Base-by-base conservation (phyloP, 2,888 invertebrate species). In the Malthinus flaveolus region DNA sequence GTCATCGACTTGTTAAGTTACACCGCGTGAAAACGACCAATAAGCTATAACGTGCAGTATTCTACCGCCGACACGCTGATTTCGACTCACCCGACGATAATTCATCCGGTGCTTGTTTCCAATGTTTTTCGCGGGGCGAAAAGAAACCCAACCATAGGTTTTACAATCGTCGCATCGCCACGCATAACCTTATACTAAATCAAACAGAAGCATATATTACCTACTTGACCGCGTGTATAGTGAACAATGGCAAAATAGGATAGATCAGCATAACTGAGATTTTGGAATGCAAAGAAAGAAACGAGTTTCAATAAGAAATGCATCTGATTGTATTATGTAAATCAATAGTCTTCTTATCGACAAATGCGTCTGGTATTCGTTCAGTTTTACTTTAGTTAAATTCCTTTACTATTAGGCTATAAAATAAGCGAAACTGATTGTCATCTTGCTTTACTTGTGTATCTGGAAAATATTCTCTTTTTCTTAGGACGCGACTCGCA, bases 261-360 rank as follows among this genome's bases (percentile, higher is more conserved):
- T 47, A 64, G 63, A 66, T 63, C 62, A 56, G 63, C 64, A 64
- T 64, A 63, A 64, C 61, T 62, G 61, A 62, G 64, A 66, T 65
- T 69, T 68, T 59, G 68, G 70, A 69, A 70, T 70, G 70, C 66
- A 56, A 66, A 62, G 61, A 56, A 66, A 62, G 61, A 66, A 70
- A 70, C 68, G 59, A 61, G 68, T 70, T 70, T 62, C 65, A 59
- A 65, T 68, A 69, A 66, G 65, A 68, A 68, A 70, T 69, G 68
- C 62, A 70, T 68, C 70, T 66, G 70, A 70, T 70, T 68, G 66
- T 66, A 70, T 68, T 68, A 70, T 70, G 68, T 65, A 70, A 70
- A 70, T 70, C 66, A 66, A 54, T 54, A 45, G 48, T 49, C 49
- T 37, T 23, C 45, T 49, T 57, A 52, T 52, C 49, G 32, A 34